Base-by-base conservation (phyloP, 2,888 invertebrate genomes). In the Ethmia dodecea region DNA sequence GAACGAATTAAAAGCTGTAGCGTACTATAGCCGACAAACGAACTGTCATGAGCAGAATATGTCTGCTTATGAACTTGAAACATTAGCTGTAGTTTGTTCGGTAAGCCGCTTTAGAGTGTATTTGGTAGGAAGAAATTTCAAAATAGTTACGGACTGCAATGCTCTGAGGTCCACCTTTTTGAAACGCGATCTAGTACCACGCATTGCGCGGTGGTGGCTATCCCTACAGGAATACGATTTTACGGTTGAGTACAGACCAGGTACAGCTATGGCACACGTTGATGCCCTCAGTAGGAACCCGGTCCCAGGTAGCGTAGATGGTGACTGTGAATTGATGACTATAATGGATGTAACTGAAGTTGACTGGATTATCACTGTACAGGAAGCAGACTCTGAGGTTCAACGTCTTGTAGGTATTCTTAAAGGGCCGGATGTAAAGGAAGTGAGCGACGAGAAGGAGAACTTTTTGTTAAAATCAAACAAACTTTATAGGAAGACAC, bases 51-150 rank as follows among this genome's bases (percentile, higher is more conserved):
- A 73, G 42, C 13, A 33, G 3, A 51, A 50, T 10, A 65, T 62
- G 26, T 50, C 54, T 5, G 47, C 55, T 3, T 52, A 55, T 13
- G 70, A 76, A 30, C 36, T 64, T 4, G 71, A 73, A 34, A 47
- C 54, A 0, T 38, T 74, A 6, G 71, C 71, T 0, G 47, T 70
- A 0, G 57, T 68, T 0, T 57, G 50, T 16, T 45, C 58, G 0
- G 31, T 68, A 0, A 28, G 52, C 10, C 45, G 52, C 37, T 65
- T 69, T 37, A 39, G 64, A 12, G 43, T 48, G 0, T 70, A 66
- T 36, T 18, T 71, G 1, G 40, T 55, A n/a, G 60, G 61, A 1
- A 33, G 38, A 2, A 3, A 24, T 5, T 41, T 45, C 12, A 41
- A 40, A 24, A 42, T 72, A 4, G n/a, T n/a, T n/a, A n/a, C n/a